A percentile compares a stretch with the other conserved stretches of the same genome.
Conservation (phyloP, 2,113 vertebrate species). For the Mastomys natalensis region DNA sequence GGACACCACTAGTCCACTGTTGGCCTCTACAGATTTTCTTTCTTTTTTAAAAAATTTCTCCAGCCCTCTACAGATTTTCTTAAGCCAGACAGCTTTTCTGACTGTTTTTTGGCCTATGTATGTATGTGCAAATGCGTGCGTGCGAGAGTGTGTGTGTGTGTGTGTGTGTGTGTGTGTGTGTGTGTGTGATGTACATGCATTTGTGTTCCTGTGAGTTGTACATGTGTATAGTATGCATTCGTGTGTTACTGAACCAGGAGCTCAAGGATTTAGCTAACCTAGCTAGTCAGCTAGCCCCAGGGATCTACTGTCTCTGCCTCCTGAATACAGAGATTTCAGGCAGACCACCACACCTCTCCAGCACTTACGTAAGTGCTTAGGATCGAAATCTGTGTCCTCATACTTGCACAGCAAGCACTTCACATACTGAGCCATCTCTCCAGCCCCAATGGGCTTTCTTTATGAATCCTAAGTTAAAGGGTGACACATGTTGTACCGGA, state of each 20-base stretch:
- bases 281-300: not conserved
- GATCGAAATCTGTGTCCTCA: not conserved
- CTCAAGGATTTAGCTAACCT: not conserved
- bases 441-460: not conserved
- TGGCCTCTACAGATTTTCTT: constrained; percentile 22
- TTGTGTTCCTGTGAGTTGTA: not conserved
- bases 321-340: not conserved
- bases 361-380: not conserved
- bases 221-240: not conserved
- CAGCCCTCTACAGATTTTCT: constrained; percentile 29
- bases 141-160: not conserved
- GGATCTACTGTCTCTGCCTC: not conserved
- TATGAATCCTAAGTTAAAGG: not conserved
- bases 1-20: not conserved
- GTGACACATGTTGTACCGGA: not conserved
- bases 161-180: not conserved
- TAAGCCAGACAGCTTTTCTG: not conserved
- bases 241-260: not conserved
- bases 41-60: not conserved
- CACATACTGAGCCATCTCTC: not conserved
- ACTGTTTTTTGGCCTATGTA: not conserved
- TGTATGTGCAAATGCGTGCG: no score
- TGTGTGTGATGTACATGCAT: not conserved
- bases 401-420: not conserved
- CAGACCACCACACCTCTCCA: not conserved